Evolutionary conservation across 1,140 invertebrate species (phyloP), one percentile per base, ranked within the genome.

Genomic region (Eciton burchellii): DNA sequence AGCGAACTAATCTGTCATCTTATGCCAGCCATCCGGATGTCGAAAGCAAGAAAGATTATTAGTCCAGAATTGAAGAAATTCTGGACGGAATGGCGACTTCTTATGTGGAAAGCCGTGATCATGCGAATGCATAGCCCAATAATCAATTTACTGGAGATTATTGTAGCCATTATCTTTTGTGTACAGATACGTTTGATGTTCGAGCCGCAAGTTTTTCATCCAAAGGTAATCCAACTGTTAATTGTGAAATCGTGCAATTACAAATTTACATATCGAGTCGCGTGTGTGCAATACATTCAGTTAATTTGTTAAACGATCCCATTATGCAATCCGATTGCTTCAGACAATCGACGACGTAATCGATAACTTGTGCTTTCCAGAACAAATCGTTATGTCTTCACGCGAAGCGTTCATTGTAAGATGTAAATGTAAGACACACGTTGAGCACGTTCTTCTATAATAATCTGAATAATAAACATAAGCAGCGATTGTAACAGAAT

Each of bases 101-200:
- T 89, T n/a, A 72, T 87, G 72, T 87, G 85, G 81, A 89, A 89
- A 82, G 84, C 81, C 29, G 19, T 89, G 5, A 72, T 88, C 4
- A 87, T 87, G 72, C 73, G 88, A 43, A 71, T 70, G 65, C 41
- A 84, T 5, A 82, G 49, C 12, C 45, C 70, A 1, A 83, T 87
- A 24, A 79, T 47, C 8, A 82, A 83, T 1, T 29, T 70, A n/a
- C n/a, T 88, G 0, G 84, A 89, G 54, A 82, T 89, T 11, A 21
- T 87, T 16, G 76, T 89, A 45, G 81, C 88, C 0, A 72, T 89
- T 29, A 57, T 87, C 41, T 76, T 87, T 60, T 81, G 77, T 3
- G 12, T 88, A 11, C 87, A 89, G 62, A 89, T 89, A 66, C 88
- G 87, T 59, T 59, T 89, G 6, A 87, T 89, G 16, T 89, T 88